Evolutionary conservation across 2,888 invertebrate genomes (phyloP), one percentile per base, ranked within the genome.

Genomic region (Trichogramma dendrolimi): DNA sequence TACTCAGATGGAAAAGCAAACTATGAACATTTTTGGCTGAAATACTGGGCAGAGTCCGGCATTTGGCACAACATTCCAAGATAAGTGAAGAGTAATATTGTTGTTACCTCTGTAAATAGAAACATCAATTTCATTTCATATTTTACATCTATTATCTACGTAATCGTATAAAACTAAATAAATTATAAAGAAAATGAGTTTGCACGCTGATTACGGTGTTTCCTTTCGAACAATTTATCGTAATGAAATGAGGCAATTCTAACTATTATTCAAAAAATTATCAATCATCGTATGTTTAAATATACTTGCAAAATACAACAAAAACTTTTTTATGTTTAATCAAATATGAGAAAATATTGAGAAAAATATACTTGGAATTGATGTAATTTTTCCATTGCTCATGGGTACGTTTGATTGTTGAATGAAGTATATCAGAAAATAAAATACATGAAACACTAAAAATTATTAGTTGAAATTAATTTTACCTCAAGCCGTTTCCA

Each of bases 41-140:
- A 55, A 96, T 87, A 73, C 92, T 93, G 38, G 96, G 96, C 69
- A 99, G 60, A 95, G 85, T 49, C 99, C 99, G 67, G 98, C 96
- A 81, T 99, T 99, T 40, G 99, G 98, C 71, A 99, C 94, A 64
- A 99, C 94, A 81, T 99, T 99, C 94, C 95, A 98, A 0, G 94
- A 93, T 47, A 99, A 81, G n/a, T 90, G 91, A 62, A 99, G 82
- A 1, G 96, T 96, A 10, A 99, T 91, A 79, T 99, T 98, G 75
- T 88, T 87, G 81, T 98, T 95, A 62, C 88, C 93, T 77, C 94
- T 94, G 83, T 64, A 86, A 85, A 73, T 67, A 63, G 27, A 27
- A 27, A 72, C 71, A 70, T 27, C 27, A 67, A 57, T n/a, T 51
- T 38, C 8, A 10, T 44, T 41, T 1, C 5, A 56, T 11, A 56